Evolutionary conservation across 2,888 invertebrate species (phyloP), one percentile per base, ranked within the genome.

Genomic region (Horisme vitalbata): DNA sequence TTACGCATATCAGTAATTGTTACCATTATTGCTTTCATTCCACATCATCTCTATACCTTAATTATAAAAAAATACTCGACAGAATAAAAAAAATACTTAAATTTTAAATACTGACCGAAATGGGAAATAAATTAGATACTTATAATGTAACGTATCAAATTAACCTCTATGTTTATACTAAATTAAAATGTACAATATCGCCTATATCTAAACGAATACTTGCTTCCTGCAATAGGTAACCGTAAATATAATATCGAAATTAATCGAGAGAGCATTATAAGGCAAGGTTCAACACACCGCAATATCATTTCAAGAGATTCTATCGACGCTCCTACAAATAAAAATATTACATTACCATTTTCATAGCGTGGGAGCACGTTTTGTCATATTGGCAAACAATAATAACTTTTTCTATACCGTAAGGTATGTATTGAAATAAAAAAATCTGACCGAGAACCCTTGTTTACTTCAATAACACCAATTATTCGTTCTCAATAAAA

Each of bases 31-130:
- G 81, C 84, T 86, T 48, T 76, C 73, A 61, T 64, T 66, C 63
- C 66, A 70, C 69, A 57, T 70, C 61, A 65, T 68, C 38, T 37
- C 37, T 37, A 38, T 69, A 71, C 53, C 74, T 75, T 73, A 76
- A 69, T 14, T 26, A 34, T 30, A 38, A 39, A 68, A 75, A 73
- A 79, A 82, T 79, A 81, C 76, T 79, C 63, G 68, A 74, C 63
- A 70, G 71, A 77, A 73, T 65, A 72, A 75, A 74, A 26, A 79
- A 82, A 86, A 87, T 86, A 87, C 88, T 87, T 85, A 87, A 71
- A 82, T 71, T 75, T 79, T 83, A 87, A 89, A 89, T 89, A 89
- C 89, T 89, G 89, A 89, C 89, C 89, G 85, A 87, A 83, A 83
- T 71, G 84, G 81, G 86, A 85, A 86, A 89, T 86, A 86, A 89